Evolutionary conservation across 2,797 vertebrate species (phyloP).

Genomic region (Smutsia temminckii): DNA sequence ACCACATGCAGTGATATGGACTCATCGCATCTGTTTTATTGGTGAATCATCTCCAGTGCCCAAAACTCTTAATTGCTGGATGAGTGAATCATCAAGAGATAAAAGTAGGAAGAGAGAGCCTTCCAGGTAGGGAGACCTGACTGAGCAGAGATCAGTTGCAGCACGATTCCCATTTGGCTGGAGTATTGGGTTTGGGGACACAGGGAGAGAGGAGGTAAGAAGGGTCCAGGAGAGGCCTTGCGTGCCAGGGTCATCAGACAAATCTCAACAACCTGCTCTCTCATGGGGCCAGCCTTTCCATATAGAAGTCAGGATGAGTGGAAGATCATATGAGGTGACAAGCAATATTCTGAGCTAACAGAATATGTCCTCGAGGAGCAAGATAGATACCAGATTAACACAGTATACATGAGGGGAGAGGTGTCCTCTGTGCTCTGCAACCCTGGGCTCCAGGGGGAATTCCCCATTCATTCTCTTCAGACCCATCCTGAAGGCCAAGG

Average conservation of each 20-base stretch:
- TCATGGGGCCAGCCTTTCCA: background rate
- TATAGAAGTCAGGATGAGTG: background rate
- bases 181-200: background rate
- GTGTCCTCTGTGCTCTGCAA: background rate
- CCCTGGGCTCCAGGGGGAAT: background rate
- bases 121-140: background rate
- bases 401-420: accelerated
- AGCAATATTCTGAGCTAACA: background rate
- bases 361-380: background rate
- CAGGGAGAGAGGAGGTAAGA: background rate
- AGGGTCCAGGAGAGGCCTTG: too few species aligned
- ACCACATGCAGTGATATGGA: background rate
- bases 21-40: background rate
- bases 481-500: background rate
- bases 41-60: background rate
- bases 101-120: background rate
- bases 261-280: background rate
- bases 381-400: background rate
- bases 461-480: background rate
- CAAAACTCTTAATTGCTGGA: background rate
- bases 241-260: background rate
- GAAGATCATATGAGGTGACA: background rate
- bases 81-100: background rate
- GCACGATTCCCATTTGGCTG: background rate
- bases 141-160: background rate